phyloP scores from a whole-genome alignment of 2,113 vertebrate genomes.

The Hucho hucho region DNA sequence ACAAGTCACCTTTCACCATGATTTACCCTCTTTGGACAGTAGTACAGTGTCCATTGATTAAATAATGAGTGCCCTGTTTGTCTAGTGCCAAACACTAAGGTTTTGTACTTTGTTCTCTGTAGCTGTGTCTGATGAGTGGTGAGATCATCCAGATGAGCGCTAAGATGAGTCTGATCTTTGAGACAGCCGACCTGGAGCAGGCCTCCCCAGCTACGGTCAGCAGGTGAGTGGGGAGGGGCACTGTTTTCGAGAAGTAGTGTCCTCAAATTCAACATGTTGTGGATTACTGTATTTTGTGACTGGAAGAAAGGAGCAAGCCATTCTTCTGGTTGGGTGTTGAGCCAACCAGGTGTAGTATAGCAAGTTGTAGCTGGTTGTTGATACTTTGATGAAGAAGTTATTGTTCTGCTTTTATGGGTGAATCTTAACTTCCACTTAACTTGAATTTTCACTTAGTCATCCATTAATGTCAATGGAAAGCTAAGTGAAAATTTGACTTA shows the following conservation, averaged over 20 bases:
- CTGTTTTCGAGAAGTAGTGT: background rate
- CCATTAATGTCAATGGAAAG: background rate
- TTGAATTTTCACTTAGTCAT: no score
- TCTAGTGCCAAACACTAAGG: background rate
- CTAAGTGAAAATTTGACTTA: no score
- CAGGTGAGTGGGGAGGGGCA: constrained; percentile 69
- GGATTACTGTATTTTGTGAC: background rate
- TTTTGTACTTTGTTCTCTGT: constrained; percentile 32
- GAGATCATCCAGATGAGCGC: constrained; percentile 95
- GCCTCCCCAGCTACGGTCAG: constrained; percentile 94
- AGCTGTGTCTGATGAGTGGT: constrained; percentile 95
- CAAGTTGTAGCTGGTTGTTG: background rate
- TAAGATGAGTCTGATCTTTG: constrained; percentile 94
- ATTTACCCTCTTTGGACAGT: no score
- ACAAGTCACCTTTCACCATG: no score
- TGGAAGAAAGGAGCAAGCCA: background rate
- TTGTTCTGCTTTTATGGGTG: no score
- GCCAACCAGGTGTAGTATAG: background rate
- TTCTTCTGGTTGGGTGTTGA: background rate
- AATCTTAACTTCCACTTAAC: no score
- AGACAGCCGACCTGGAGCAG: constrained; percentile 87
- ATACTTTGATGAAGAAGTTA: background rate
- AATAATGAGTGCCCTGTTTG: no score
- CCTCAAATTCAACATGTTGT: no score
- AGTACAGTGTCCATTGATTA: no score